A percentile compares a stretch with the other conserved stretches of the same genome.
Evolutionary conservation across 2,888 invertebrate genomes (phyloP).

Genomic region (Nephrotoma flavescens): DNA sequence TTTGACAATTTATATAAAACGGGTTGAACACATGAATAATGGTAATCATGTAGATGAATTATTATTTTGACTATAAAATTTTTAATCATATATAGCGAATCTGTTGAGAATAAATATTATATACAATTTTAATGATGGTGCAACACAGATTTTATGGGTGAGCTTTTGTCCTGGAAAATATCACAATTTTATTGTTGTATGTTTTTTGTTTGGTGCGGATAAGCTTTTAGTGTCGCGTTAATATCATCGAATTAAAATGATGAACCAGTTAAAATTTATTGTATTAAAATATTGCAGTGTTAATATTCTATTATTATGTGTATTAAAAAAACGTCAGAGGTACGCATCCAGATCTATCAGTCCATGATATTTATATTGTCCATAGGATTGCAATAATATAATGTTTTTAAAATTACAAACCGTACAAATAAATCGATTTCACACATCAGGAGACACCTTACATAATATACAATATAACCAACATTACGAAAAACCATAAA

Average conservation of each 20-base stretch:
- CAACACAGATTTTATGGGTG: neutral
- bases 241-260: neutral
- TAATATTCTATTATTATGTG: too few relatives aligned
- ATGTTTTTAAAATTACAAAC: neutral
- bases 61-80: neutral
- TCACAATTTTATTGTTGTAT: neutral
- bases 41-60: neutral
- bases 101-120: neutral
- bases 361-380: too few relatives aligned
- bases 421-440: neutral
- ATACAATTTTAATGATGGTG: neutral
- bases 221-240: neutral
- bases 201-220: neutral
- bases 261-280: too few relatives aligned
- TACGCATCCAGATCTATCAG: too few relatives aligned
- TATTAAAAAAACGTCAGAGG: too few relatives aligned
- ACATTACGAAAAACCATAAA: neutral
- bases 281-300: too few relatives aligned
- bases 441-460: neutral
- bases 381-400: too few relatives aligned
- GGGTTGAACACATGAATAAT: neutral
- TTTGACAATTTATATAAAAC: neutral
- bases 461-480: neutral
- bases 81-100: neutral
- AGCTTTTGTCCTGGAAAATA: neutral